Evolutionary conservation across 2,797 vertebrate genomes (phyloP).

Genomic region (Hybognathus amarus): DNA sequence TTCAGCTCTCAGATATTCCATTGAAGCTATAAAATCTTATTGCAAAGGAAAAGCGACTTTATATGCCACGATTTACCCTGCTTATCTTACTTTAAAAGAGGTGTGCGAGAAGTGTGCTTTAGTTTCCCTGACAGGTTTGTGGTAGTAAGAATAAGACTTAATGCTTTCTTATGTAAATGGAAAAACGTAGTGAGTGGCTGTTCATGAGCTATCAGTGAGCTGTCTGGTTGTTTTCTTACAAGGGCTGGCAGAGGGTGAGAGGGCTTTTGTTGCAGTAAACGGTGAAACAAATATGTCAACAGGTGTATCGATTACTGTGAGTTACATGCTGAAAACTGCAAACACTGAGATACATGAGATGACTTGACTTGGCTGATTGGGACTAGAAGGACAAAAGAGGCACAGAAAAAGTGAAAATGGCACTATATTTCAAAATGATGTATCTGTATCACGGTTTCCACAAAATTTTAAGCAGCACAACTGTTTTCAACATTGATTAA

Average conservation of each 20-base stretch:
- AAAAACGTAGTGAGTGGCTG: background rate
- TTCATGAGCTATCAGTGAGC: constrained; percentile 20
- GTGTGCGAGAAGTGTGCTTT: constrained; percentile 25
- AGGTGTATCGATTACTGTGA: constrained; percentile 70
- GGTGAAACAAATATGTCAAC: constrained; percentile 56
- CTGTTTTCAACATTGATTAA: background rate
- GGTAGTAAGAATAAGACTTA: constrained; percentile 27
- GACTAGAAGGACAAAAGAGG: background rate
- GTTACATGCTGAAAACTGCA: constrained; percentile 64
- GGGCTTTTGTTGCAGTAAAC: constrained; percentile 64
- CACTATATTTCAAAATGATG: background rate
- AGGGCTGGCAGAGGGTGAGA: constrained; percentile 30
- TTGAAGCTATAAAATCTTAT: constrained; percentile 24
- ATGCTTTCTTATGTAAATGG: constrained; percentile 43
- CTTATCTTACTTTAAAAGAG: constrained; percentile 40
- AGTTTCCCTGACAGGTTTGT: constrained; percentile 40
- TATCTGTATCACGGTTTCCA: background rate
- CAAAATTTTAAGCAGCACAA: background rate
- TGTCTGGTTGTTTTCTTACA: constrained; percentile 26
- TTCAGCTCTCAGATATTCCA: constrained; percentile 5
- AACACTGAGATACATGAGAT: constrained; percentile 51
- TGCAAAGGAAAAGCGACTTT: constrained; percentile 24
- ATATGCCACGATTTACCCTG: constrained; percentile 21
- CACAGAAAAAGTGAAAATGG: background rate
- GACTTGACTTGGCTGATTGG: constrained; percentile 19